Conservation (phyloP, 2,797 vertebrate genomes). For the Falco peregrinus region DNA sequence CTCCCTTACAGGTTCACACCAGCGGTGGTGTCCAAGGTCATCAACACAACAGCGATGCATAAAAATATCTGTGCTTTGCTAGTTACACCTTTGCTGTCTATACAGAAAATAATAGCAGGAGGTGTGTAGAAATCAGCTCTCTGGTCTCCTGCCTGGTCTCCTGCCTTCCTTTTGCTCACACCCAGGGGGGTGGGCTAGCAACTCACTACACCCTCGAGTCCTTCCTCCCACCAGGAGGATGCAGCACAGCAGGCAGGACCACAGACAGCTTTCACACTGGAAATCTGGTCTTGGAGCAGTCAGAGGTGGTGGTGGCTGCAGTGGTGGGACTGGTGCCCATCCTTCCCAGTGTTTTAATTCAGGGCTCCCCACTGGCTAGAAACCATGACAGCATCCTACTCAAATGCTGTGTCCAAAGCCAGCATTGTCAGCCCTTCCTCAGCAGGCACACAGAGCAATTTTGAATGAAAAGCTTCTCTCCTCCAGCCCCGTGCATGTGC, state of each 20-base stretch:
- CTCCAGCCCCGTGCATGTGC: fast-evolving
- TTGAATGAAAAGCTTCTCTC: not conserved
- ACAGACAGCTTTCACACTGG: not conserved
- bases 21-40: not conserved
- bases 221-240: not conserved
- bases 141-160: not conserved
- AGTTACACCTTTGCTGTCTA: not conserved
- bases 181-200: not conserved
- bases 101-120: not conserved
- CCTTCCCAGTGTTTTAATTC: not conserved
- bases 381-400: not conserved
- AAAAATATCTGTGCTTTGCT: not conserved
- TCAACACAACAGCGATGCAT: not conserved
- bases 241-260: not conserved
- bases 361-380: not conserved
- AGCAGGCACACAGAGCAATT: no score
- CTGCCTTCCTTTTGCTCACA: not conserved
- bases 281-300: fast-evolving
- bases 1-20: not conserved
- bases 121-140: not conserved
- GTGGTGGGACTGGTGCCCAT: fast-evolving
- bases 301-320: fast-evolving
- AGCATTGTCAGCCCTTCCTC: not conserved
- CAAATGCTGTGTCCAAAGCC: not conserved
- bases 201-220: not conserved